phyloP scores from a whole-genome alignment of 2,113 vertebrate genomes.

The Thamnaconus septentrionalis region DNA sequence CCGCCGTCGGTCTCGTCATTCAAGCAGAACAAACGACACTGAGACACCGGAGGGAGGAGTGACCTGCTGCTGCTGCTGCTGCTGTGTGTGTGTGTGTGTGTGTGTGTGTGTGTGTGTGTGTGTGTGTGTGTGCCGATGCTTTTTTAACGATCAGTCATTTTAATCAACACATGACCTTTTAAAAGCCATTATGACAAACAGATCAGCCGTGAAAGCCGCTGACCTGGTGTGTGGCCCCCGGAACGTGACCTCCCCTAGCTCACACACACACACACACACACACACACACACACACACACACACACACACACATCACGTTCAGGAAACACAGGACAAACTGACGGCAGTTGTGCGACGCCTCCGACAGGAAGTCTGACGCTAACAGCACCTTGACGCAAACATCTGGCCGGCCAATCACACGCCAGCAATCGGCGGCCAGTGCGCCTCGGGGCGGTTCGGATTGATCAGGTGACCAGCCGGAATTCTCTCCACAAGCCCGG shows the following conservation, averaged over 20 bases:
- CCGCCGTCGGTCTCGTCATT: conserved; percentile 32
- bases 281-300: accelerated
- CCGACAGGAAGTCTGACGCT: too few species aligned
- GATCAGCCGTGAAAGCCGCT: conserved; percentile 59
- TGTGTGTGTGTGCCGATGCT: conserved; percentile 11
- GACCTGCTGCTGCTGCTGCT: too few species aligned
- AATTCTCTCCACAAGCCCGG: too few species aligned
- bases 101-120: not conserved
- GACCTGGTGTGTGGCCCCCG: conserved; percentile 56
- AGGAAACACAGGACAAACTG: too few species aligned
- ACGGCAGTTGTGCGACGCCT: too few species aligned
- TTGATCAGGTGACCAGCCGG: too few species aligned
- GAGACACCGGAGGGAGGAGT: conserved; percentile 33
- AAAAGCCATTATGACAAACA: conserved; percentile 73
- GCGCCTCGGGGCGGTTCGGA: too few species aligned
- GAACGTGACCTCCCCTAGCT: conserved; percentile 19
- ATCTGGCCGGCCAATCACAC: too few species aligned
- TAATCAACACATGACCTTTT: conserved; percentile 74
- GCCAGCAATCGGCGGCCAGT: too few species aligned
- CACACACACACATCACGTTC: not conserved
- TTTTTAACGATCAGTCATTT: conserved; percentile 69
- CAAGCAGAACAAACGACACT: conserved; percentile 44
- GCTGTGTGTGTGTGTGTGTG: not conserved
- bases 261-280: conserved; percentile 1
- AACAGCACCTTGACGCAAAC: too few species aligned